Evolutionary conservation across 2,888 invertebrate species (phyloP).

Genomic region (Chrysolina americana): DNA sequence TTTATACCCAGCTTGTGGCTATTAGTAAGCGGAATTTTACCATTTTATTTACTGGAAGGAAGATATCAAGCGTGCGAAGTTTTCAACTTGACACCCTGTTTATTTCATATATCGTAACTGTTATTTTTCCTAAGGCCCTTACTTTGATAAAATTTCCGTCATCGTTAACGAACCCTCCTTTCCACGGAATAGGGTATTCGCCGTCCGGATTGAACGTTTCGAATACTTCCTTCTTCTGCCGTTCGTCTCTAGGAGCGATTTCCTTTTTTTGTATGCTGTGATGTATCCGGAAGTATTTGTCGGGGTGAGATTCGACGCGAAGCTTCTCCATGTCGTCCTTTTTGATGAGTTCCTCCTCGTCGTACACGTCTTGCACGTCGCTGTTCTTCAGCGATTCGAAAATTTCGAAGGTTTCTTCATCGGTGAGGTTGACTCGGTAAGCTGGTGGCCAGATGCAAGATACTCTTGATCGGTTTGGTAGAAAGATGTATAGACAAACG

Average conservation of each 20-base stretch:
- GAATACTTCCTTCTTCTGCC: conserved; percentile 41
- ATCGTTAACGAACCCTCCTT: conserved; percentile 58
- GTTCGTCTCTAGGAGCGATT: conserved; percentile 17
- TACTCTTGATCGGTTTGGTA: conserved; percentile 9
- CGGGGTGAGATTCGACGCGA: conserved; percentile 32
- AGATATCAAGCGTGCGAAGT: too few species aligned
- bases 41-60: too few species aligned
- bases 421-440: conserved; percentile 64
- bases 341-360: conserved; percentile 65
- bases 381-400: conserved; percentile 64
- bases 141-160: conserved; percentile 46
- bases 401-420: conserved; percentile 66
- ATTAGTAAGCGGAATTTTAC: too few species aligned
- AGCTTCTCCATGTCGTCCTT: conserved; percentile 48
- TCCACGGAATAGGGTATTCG: conserved; percentile 59
- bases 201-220: conserved; percentile 57
- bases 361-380: conserved; percentile 65
- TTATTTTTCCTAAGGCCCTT: neutral
- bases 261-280: conserved; percentile 34
- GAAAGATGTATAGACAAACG: conserved; percentile 1
- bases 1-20: too few species aligned
- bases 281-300: conserved; percentile 54
- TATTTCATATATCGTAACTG: too few species aligned
- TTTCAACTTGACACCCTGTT: too few species aligned
- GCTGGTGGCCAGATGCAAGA: conserved; percentile 65